Conservation (phyloP, 2,113 vertebrate genomes). For the Andinoacara biseriatus region DNA sequence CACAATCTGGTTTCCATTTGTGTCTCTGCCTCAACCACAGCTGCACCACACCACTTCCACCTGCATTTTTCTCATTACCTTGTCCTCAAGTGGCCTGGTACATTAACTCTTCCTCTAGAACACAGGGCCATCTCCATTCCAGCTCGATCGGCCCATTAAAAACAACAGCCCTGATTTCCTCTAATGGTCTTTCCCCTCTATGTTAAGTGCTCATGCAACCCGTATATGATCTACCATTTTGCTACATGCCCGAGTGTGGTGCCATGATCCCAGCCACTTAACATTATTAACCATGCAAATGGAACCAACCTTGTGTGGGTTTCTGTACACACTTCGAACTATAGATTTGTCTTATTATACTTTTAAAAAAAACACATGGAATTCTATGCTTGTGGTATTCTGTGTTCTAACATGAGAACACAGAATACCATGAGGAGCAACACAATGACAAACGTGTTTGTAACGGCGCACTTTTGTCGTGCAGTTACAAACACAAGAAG, state of each 20-base stretch:
- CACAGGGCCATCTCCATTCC: slow-evolving; percentile 59
- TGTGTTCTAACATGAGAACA: not conserved
- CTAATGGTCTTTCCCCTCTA: slow-evolving; percentile 61
- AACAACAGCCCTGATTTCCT: slow-evolving; percentile 62
- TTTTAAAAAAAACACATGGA: not conserved
- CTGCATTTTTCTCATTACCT: slow-evolving; percentile 54
- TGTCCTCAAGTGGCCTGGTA: slow-evolving; percentile 39
- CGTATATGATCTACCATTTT: slow-evolving; percentile 36
- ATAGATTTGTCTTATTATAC: not conserved
- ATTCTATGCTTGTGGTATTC: not conserved
- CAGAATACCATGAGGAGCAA: slow-evolving; percentile 7
- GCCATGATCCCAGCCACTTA: slow-evolving; percentile 46
- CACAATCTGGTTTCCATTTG: slow-evolving; percentile 55
- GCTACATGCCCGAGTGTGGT: slow-evolving; percentile 5
- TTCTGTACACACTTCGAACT: slow-evolving; percentile 19
- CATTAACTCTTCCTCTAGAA: slow-evolving; percentile 60
- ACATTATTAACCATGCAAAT: slow-evolving; percentile 55
- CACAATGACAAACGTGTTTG: slow-evolving; percentile 2
- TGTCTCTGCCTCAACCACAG: slow-evolving; percentile 38
- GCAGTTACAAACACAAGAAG: slow-evolving; percentile 51
- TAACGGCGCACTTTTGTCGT: not conserved
- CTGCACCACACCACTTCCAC: slow-evolving; percentile 53
- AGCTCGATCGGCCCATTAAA: slow-evolving; percentile 60
- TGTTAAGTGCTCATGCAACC: slow-evolving; percentile 68
- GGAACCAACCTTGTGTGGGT: slow-evolving; percentile 22